phyloP scores from a whole-genome alignment of 2,797 vertebrate genomes.

The Zenarchopterus dispar region DNA sequence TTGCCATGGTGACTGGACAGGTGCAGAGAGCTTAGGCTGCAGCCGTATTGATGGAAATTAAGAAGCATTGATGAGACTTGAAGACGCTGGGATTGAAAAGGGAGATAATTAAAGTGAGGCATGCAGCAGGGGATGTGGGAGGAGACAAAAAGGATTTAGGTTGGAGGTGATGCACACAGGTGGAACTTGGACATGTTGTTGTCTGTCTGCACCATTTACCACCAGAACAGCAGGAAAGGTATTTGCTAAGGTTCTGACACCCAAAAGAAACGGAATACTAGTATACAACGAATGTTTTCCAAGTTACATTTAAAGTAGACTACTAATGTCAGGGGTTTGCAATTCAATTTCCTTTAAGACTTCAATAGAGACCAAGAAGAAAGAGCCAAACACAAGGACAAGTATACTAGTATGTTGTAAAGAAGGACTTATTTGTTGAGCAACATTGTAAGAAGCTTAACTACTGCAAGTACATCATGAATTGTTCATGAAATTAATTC shows the following conservation, averaged over 20 bases:
- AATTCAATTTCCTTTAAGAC: neutral
- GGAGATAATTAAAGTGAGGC: conserved; percentile 77
- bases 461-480: conserved; percentile 50
- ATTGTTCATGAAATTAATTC: conserved; percentile 51
- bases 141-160: conserved; percentile 53
- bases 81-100: conserved; percentile 77
- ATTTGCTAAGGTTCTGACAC: neutral
- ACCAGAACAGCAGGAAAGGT: conserved; percentile 3
- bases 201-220: conserved; percentile 16
- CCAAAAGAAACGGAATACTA: neutral
- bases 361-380: too few species aligned
- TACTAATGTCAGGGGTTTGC: neutral
- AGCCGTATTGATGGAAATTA: conserved; percentile 82
- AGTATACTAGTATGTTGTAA: too few species aligned
- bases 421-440: neutral
- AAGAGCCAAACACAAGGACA: too few species aligned
- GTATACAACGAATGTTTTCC: conserved; percentile 1
- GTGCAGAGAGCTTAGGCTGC: conserved; percentile 77
- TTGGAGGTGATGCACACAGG: conserved; percentile 50
- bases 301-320: neutral
- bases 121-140: conserved; percentile 48
- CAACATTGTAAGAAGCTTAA: conserved; percentile 8
- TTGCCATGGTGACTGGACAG: conserved; percentile 83
- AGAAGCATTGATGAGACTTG: conserved; percentile 82
- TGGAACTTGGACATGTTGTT: conserved; percentile 28